phyloP scores from a whole-genome alignment of 2,113 vertebrate species.

The Vulpes vulpes region DNA sequence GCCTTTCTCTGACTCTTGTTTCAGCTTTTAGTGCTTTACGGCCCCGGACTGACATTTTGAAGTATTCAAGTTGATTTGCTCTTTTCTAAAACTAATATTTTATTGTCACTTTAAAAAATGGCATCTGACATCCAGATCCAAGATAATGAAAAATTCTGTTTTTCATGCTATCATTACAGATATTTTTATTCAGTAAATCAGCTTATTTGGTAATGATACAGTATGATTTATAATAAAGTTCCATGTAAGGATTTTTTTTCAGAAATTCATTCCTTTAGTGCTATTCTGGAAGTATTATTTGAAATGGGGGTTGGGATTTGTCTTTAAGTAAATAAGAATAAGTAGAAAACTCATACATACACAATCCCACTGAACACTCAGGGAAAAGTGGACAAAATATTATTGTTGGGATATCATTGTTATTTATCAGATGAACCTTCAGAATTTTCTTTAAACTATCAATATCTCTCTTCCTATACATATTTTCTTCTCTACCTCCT shows the following conservation, averaged over 20 bases:
- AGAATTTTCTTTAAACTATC: neutral
- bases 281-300: neutral
- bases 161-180: neutral
- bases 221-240: neutral
- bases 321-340: neutral
- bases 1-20: conserved; percentile 4
- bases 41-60: conserved; percentile 33
- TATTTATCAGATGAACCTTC: neutral
- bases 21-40: neutral
- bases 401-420: neutral
- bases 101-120: conserved; percentile 55
- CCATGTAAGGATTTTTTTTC: neutral
- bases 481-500: neutral
- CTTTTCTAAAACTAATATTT: neutral
- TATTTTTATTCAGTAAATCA: conserved; percentile 49
- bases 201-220: conserved; percentile 18
- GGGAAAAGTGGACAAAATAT: neutral
- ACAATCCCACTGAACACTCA: neutral
- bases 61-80: neutral
- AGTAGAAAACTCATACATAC: neutral
- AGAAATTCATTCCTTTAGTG: neutral
- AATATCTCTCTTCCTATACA: neutral
- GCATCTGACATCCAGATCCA: neutral
- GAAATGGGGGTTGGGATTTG: neutral
- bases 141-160: conserved; percentile 21